Evolutionary conservation across 2,797 vertebrate species (phyloP).

Genomic region (Pteropus rufus): DNA sequence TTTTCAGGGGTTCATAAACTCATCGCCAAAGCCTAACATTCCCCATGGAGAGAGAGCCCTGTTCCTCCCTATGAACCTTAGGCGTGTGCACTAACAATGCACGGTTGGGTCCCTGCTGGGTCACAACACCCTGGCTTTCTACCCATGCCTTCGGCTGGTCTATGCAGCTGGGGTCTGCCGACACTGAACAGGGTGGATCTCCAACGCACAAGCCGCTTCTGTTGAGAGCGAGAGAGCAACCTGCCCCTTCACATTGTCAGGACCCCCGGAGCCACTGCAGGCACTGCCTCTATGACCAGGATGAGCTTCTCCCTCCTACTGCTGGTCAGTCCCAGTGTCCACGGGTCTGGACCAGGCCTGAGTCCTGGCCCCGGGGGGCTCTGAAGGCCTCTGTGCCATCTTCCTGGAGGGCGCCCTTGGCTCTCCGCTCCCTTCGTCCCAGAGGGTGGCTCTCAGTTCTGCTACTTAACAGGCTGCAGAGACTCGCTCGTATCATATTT

Average conservation of each 20-base stretch:
- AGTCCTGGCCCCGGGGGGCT: background rate
- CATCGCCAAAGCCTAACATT: background rate
- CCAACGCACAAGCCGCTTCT: background rate
- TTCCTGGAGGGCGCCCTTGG: no score
- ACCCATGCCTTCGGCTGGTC: background rate
- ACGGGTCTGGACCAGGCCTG: background rate
- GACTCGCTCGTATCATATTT: background rate
- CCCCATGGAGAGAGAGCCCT: no score
- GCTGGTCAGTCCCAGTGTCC: background rate
- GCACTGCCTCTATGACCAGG: background rate
- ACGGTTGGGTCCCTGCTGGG: background rate
- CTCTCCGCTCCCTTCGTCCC: no score
- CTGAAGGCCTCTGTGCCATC: background rate
- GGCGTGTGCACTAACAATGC: background rate
- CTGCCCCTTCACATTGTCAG: background rate
- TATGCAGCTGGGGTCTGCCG: background rate
- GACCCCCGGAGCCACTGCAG: background rate
- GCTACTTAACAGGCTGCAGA: no score
- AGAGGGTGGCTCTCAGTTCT: no score
- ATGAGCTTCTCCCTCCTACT: background rate
- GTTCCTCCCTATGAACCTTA: background rate
- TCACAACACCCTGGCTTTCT: background rate
- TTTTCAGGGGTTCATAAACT: background rate
- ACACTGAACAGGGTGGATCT: background rate
- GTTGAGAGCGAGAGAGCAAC: background rate